Conservation (phyloP, 2,113 vertebrate genomes). For the Macrotus californicus region DNA sequence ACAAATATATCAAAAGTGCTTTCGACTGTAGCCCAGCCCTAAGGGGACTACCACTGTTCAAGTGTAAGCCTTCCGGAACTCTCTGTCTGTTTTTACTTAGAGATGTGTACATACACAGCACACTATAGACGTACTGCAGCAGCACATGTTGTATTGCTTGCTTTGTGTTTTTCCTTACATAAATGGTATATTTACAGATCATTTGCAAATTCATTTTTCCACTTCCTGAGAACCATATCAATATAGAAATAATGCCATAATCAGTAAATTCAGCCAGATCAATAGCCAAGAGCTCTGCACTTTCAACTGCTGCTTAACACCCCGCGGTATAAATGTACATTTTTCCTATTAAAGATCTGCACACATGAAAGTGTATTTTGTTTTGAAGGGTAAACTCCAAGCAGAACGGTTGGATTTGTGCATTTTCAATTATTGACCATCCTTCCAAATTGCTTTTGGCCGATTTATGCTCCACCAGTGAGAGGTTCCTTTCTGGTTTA, state of each 20-base stretch:
- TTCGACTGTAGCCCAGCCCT: neutral
- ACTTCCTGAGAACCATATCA: neutral
- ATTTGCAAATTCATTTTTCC: neutral
- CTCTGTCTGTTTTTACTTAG: neutral
- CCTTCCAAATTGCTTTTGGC: neutral
- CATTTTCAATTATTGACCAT: neutral
- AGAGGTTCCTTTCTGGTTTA: neutral
- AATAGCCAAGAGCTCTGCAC: neutral
- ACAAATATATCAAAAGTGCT: neutral
- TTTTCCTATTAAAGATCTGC: neutral
- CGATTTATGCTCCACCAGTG: neutral
- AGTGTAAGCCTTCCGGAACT: neutral
- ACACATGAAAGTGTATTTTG: neutral
- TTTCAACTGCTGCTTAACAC: neutral
- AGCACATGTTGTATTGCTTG: neutral
- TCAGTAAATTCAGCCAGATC: neutral
- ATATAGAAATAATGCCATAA: neutral
- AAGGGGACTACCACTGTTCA: neutral
- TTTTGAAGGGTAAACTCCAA: slow-evolving; percentile 24
- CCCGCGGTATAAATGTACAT: neutral
- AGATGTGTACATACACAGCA: neutral
- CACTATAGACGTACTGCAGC: neutral
- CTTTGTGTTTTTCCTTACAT: neutral
- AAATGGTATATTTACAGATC: neutral
- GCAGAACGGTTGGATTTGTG: neutral